These are phyloP conservation scores for Sycophila texana DNA, from an alignment of 2,888 invertebrate species.

Conservation along the genomic window DNA sequence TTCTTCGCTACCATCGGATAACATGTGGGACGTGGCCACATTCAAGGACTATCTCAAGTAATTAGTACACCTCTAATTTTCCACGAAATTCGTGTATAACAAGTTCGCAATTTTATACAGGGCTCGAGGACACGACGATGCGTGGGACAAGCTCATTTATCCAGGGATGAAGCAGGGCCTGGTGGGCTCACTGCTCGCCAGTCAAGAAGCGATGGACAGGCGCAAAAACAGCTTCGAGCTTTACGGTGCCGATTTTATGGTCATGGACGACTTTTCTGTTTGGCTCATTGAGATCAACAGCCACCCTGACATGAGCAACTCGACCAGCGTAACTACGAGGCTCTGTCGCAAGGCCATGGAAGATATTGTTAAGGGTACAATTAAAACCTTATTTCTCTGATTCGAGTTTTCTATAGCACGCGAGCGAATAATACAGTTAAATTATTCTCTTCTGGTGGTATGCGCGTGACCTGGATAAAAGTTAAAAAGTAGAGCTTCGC, in stretches of 20 bases:
- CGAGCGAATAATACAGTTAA: too few relatives aligned
- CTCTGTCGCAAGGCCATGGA: conserved; percentile 92
- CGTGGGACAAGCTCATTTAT: conserved; percentile 91
- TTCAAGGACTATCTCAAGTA: conserved; percentile 79
- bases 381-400: not conserved
- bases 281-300: conserved; percentile 97
- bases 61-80: conserved; percentile 57
- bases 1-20: conserved; percentile 88
- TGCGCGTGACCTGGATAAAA: too few relatives aligned
- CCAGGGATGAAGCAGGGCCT: conserved; percentile 90
- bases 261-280: conserved; percentile 90
- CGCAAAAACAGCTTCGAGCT: conserved; percentile 91
- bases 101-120: conserved; percentile 68
- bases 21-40: conserved; percentile 96
- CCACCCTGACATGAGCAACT: conserved; percentile 93
- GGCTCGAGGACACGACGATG: conserved; percentile 84
- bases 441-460: too few relatives aligned
- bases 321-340: conserved; percentile 91
- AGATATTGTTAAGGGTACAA: conserved; percentile 91
- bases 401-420: conserved; percentile 14
- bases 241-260: conserved; percentile 97
- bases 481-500: too few relatives aligned
- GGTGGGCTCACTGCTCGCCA: conserved; percentile 88
- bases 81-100: not conserved
- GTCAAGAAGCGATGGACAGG: conserved; percentile 90